Conservation (phyloP, 2,888 invertebrate species). For the Nomada fucata region DNA sequence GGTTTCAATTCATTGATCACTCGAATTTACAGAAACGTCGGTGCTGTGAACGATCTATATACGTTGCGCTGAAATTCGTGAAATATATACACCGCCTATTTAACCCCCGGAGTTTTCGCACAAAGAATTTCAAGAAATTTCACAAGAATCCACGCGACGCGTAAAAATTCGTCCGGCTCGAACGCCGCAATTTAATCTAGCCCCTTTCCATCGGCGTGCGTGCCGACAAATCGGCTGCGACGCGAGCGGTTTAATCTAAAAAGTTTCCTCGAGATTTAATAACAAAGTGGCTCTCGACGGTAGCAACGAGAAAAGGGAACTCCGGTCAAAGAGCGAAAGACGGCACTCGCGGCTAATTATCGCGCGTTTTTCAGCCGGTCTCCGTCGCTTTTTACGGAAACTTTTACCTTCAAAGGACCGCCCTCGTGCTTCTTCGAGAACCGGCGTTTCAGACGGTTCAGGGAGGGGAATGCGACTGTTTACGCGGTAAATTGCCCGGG, state of each 20-base stretch:
- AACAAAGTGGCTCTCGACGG: neutral
- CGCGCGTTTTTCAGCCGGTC: neutral
- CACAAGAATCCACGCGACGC: neutral
- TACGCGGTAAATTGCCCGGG: conserved; percentile 54
- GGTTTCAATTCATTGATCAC: conserved; percentile 57
- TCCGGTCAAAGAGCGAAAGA: neutral
- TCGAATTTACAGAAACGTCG: conserved; percentile 20
- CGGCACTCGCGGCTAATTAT: neutral
- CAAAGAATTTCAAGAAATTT: no score
- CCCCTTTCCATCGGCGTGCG: neutral
- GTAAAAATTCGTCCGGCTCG: no score
- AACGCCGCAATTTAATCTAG: no score
- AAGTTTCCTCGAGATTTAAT: neutral
- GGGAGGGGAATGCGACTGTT: conserved; percentile 40
- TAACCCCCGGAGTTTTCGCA: conserved; percentile 37
- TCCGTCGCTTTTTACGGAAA: no score
- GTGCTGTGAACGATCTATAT: conserved; percentile 41
- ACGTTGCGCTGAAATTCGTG: conserved; percentile 13
- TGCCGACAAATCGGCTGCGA: neutral
- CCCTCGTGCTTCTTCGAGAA: neutral
- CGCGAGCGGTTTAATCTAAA: neutral
- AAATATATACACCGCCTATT: conserved; percentile 58
- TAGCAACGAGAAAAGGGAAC: neutral
- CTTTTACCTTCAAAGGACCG: neutral
- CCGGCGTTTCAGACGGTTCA: neutral